Base-by-base conservation (phyloP, 2,888 invertebrate species). In the Polymixis flavicincta region DNA sequence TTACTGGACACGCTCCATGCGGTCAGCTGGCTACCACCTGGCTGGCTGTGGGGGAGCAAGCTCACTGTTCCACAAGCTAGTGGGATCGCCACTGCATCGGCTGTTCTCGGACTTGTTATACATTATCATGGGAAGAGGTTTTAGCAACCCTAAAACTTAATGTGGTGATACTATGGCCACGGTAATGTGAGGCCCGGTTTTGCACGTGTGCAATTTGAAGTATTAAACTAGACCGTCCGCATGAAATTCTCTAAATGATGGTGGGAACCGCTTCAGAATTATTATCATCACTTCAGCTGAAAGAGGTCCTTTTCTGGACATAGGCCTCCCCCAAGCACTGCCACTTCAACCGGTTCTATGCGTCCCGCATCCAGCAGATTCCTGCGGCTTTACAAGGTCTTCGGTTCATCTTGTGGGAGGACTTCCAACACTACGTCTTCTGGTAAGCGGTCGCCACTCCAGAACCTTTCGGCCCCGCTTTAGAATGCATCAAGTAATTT, bases 21-120 rank as follows among this genome's bases (percentile, higher is more conserved):
- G 0, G 97, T 98, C 7, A 98, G 97, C 94, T 98, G 98, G 92
- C 93, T 99, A 80, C 99, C 99, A 0, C 93, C 95, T 22, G 98
- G 98, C 61, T 97, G 97, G 92, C 94, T 99, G 66, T 99, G 99
- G 99, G 98, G 98, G 32, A 97, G 97, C 0, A 97, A 97, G 88
- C 93, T 99, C 32, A 86, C 83, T 25, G 88, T 92, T 0, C 86
- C 89, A 42, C 92, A 91, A 9, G 92, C 92, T 0, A 92, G 95
- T 37, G 92, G 87, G 0, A 84, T 93, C 2, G 96, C 95, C 19
- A 93, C 94, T 0, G 85, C 89, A 0, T 92, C 96, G 0, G 96
- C 94, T 4, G 87, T 93, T 0, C 72, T 96, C 7, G 94, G 93
- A 0, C 87, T 96, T 0, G 88, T 94, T 0, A 89, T 95, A 84